Evolutionary conservation across 1,140 invertebrate species (phyloP).

Genomic region (Aphaenogaster rudis): DNA sequence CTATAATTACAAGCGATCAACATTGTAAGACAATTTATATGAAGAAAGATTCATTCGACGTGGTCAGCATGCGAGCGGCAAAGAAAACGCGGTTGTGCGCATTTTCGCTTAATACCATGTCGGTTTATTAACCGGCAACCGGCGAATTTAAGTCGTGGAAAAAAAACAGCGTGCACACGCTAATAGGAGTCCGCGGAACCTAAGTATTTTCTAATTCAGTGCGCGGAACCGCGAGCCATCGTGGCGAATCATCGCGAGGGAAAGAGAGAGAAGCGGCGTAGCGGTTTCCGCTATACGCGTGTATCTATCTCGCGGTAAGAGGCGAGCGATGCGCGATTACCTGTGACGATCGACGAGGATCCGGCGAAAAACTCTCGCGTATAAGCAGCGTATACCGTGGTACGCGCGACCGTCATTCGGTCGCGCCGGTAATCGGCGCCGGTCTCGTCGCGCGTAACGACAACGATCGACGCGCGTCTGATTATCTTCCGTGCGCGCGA

Average conservation of each 20-base stretch:
- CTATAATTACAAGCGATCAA: conserved; percentile 30
- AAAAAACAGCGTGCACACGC: conserved; percentile 51
- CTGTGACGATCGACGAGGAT: conserved; percentile 14
- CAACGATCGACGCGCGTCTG: conserved; percentile 20
- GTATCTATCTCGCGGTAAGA: conserved; percentile 10
- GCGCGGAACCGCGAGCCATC: conserved; percentile 46
- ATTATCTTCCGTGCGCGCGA: conserved; percentile 55
- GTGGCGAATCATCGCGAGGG: conserved; percentile 23
- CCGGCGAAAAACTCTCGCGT: conserved; percentile 43
- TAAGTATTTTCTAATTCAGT: conserved; percentile 59
- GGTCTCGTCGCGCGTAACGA: conserved; percentile 49
- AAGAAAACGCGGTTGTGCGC: conserved; percentile 13
- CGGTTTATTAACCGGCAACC: conserved; percentile 53
- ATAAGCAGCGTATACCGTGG: background rate
- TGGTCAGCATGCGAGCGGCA: background rate
- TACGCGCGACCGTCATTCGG: background rate
- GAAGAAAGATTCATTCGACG: conserved; percentile 35
- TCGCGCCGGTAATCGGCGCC: conserved; percentile 33
- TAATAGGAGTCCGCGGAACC: conserved; percentile 48
- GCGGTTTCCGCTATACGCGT: conserved; percentile 1
- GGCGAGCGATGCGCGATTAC: conserved; percentile 39
- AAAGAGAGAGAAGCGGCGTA: background rate
- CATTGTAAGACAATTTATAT: conserved; percentile 49
- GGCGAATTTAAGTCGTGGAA: conserved; percentile 53
- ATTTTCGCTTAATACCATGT: conserved; percentile 41